Percentiles rank a stretch among this genome's conserved stretches.
Conservation (phyloP, 2,113 vertebrate species). For the Corvus cornix region DNA sequence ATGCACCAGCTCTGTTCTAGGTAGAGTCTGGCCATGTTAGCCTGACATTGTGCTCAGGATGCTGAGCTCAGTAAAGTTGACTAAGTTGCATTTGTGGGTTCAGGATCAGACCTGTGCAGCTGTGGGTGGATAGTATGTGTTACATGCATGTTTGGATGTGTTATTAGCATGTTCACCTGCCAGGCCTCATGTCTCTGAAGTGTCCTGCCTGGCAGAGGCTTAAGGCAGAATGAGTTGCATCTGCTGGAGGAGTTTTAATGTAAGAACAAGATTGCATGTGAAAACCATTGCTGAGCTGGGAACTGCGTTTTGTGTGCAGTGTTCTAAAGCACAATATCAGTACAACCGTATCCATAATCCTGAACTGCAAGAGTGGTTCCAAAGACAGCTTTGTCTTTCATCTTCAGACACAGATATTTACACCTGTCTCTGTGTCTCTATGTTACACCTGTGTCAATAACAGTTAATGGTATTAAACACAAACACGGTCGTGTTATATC, state of each 20-base stretch:
- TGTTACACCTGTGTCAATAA: not conserved
- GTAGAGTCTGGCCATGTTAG: not conserved
- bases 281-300: not conserved
- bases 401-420: not conserved
- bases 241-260: not conserved
- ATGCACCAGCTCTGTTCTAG: not conserved
- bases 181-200: not conserved
- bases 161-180: not conserved
- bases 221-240: not conserved
- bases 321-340: not conserved
- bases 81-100: not conserved
- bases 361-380: not conserved
- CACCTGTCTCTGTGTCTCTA: not conserved
- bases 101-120: not conserved
- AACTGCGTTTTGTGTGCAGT: not conserved
- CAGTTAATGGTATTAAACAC: slow-evolving; percentile 11
- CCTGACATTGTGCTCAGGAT: accelerated
- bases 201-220: not conserved
- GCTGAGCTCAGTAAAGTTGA: not conserved
- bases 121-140: not conserved
- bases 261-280: not conserved
- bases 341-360: not conserved
- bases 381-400: not conserved
- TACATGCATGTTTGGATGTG: not conserved
- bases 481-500: not conserved